phyloP scores from a whole-genome alignment of 2,797 vertebrate genomes.

The Pangasius mekongensis region DNA sequence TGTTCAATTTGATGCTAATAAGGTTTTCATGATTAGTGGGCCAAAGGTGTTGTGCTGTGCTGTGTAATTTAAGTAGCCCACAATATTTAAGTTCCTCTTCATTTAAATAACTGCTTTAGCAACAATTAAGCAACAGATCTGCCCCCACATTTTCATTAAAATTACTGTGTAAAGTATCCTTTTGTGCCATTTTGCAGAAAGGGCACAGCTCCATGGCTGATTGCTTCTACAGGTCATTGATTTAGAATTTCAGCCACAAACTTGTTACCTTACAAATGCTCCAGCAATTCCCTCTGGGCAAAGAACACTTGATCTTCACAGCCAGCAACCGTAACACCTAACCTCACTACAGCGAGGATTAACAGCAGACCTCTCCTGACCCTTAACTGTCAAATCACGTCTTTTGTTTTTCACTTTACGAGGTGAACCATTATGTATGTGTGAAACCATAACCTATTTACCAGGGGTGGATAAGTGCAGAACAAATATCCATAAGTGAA shows the following conservation, averaged over 20 bases:
- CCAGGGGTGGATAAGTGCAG: background rate
- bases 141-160: background rate
- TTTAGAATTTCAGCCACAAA: background rate
- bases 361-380: conserved; percentile 18
- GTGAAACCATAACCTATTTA: background rate
- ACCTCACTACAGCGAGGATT: background rate
- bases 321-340: background rate
- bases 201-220: background rate
- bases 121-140: background rate
- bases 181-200: conserved; percentile 10
- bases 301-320: conserved; percentile 1
- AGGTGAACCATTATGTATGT: background rate
- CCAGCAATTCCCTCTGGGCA: background rate
- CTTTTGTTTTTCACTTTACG: background rate
- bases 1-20: conserved; percentile 23
- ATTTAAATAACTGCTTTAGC: conserved; percentile 18
- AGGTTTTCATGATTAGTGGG: background rate
- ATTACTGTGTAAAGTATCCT: background rate
- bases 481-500: background rate
- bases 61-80: conserved; percentile 1
- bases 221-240: conserved; percentile 7
- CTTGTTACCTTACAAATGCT: conserved; percentile 29
- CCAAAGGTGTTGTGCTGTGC: background rate
- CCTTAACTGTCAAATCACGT: background rate
- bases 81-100: background rate